Base-by-base conservation (phyloP, 2,888 invertebrate species). In the Drosophila aldrichi region DNA sequence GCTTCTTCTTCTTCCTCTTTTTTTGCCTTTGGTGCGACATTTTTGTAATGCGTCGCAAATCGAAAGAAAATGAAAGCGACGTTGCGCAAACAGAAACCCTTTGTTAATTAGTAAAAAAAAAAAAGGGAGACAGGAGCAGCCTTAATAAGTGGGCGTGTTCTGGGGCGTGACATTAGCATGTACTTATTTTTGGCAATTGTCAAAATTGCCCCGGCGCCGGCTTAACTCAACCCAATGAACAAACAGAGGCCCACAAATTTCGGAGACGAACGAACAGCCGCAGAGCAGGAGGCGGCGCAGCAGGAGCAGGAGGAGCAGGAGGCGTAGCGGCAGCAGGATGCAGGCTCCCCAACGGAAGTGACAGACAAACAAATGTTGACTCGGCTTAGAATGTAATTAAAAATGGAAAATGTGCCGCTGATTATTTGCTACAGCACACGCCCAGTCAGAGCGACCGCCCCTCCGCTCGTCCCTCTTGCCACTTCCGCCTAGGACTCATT, bases 11-110 rank as follows among this genome's bases (percentile, higher is more conserved):
- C 61, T 38, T 48, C 4, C 3, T n/a, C 25, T 16, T 25, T 5
- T n/a, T 18, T n/a, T 18, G n/a, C 41, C 7, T 49, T 49, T 34
- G 18, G 34, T 68, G 44, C 44, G 44, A 44, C 44, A 44, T 44
- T 44, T 44, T 44, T 44, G 83, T 86, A 88, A 83, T 86, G 87
- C 89, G 84, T 81, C 52, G 83, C 73, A 76, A 84, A 84, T 84
- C 87, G 87, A 82, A 88, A 80, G 67, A 70, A 72, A 84, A 57
- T 65, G 77, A 72, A 78, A 66, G 77, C 77, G 80, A 72, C 80
- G 81, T 80, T 75, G 62, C 59, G 71, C 67, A 70, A 74, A 84
- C 74, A 74, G 55, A 82, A 77, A 79, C 81, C 80, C 80, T 86
- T 82, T 82, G 87, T 86, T 83, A 83, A 83, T 83, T 83, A 88